Evolutionary conservation across 2,113 vertebrate genomes (phyloP).

Genomic region (Pleuronectes platessa): DNA sequence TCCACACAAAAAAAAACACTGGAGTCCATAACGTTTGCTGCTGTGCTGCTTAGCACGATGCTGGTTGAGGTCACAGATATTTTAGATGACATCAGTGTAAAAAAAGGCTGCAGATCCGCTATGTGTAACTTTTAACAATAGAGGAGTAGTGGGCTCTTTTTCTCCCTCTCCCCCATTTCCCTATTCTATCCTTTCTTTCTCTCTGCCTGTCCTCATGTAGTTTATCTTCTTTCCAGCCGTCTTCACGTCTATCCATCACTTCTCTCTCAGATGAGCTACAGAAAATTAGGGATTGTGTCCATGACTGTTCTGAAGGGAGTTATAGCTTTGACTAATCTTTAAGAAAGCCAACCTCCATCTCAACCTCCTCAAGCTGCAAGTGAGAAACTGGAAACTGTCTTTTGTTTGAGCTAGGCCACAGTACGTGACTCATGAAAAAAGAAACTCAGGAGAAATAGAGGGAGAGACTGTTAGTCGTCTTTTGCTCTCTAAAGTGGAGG

Average conservation of each 20-base stretch:
- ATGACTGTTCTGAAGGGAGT: conserved; percentile 41
- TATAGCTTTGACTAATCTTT: conserved; percentile 57
- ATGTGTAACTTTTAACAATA: conserved; percentile 38
- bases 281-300: conserved; percentile 5
- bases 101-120: conserved; percentile 62
- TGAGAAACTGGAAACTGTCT: conserved; percentile 52
- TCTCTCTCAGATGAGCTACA: conserved; percentile 25
- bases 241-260: conserved; percentile 2
- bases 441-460: conserved; percentile 28
- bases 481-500: conserved; percentile 10
- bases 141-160: neutral
- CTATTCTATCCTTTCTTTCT: neutral
- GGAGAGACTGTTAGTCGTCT: conserved; percentile 7
- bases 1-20: conserved; percentile 21
- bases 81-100: conserved; percentile 69
- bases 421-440: conserved; percentile 27
- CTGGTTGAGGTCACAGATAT: conserved; percentile 31
- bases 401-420: conserved; percentile 46
- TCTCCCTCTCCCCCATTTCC: conserved; percentile 7
- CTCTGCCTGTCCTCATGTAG: conserved; percentile 11
- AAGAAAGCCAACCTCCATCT: conserved; percentile 36
- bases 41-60: neutral
- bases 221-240: conserved; percentile 31
- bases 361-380: conserved; percentile 39
- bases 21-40: conserved; percentile 54